Evolutionary conservation across 2,888 invertebrate genomes (phyloP), one percentile per base, ranked within the genome.

Genomic region (Adelphocoris suturalis): DNA sequence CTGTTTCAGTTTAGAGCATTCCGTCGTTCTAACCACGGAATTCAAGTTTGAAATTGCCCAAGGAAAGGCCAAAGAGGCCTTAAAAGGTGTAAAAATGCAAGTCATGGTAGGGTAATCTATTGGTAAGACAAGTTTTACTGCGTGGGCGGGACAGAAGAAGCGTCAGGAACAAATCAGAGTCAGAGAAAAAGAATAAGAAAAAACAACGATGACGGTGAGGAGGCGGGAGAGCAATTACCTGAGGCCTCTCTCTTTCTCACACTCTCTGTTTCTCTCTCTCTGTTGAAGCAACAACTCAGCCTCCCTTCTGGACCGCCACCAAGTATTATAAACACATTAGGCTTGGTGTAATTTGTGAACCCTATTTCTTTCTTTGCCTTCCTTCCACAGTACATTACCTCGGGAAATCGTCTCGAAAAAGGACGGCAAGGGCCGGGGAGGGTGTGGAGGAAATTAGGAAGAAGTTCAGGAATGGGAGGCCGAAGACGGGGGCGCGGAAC

Each of bases 251-350:
- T 37, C 37, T 37, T 37, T 2, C 37, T 37, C 37, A 37, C 2
- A 37, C 37, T 37, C 37, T 37, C 7, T 37, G 3, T 37, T 7
- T 37, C 3, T 37, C 46, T 61, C 89, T 57, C 61, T 82, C 61
- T 19, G 89, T 37, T 28, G 89, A 61, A 55, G 82, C 57, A 57
- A 61, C 85, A 27, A 52, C 85, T 85, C 85, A 14, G 37, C 47
- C 48, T 78, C 68, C 68, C 68, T 27, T 68, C 46, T n/a, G 85
- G 81, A 37, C 28, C 82, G 37, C 78, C 87, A 47, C 57, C 86
- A 80, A 86, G 90, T 90, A 90, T 90, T 90, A 90, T 90, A 90
- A 90, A 90, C 90, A 90, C 90, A 90, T 90, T 90, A 90, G 89
- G n/a, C 82, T 84, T 90, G 90, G 82, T 89, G 90, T 90, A 90